Percentiles rank a stretch among this genome's conserved stretches.
Evolutionary conservation across 2,797 vertebrate genomes (phyloP).

Genomic region (Brachyrhaphis roseni): DNA sequence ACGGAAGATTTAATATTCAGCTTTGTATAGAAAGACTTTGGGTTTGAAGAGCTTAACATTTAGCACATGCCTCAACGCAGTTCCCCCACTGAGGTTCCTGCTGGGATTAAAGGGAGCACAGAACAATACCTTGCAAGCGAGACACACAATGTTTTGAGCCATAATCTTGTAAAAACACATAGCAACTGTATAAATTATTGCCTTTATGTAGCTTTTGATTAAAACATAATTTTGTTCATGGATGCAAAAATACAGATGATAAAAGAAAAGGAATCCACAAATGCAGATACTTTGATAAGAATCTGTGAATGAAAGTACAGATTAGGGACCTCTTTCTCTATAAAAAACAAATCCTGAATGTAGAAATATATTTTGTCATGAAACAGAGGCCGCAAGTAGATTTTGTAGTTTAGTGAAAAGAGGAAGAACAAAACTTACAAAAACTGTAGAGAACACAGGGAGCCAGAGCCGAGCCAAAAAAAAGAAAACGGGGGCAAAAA

Average conservation of each 20-base stretch:
- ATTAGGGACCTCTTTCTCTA: no score
- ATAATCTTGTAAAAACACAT: background rate
- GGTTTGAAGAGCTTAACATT: slow-evolving; percentile 1
- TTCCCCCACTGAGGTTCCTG: background rate
- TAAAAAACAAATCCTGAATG: no score
- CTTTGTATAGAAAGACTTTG: slow-evolving; percentile 3
- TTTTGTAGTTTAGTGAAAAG: no score
- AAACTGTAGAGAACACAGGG: no score
- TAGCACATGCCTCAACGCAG: background rate
- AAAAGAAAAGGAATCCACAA: background rate
- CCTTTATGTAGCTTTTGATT: background rate
- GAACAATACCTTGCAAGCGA: background rate
- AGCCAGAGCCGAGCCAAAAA: no score
- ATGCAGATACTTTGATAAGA: no score
- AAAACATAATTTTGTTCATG: background rate
- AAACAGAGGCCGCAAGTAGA: no score
- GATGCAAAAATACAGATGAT: background rate
- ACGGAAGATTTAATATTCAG: background rate
- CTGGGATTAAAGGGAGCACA: slow-evolving; percentile 8
- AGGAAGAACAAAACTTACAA: no score
- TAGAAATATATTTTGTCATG: no score
- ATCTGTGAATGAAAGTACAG: no score
- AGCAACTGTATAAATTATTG: background rate
- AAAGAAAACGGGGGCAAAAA: no score
- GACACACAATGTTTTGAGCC: background rate